Evolutionary conservation across 2,113 vertebrate genomes (phyloP), one percentile per base, ranked within the genome.

Genomic region (Nymphicus hollandicus): DNA sequence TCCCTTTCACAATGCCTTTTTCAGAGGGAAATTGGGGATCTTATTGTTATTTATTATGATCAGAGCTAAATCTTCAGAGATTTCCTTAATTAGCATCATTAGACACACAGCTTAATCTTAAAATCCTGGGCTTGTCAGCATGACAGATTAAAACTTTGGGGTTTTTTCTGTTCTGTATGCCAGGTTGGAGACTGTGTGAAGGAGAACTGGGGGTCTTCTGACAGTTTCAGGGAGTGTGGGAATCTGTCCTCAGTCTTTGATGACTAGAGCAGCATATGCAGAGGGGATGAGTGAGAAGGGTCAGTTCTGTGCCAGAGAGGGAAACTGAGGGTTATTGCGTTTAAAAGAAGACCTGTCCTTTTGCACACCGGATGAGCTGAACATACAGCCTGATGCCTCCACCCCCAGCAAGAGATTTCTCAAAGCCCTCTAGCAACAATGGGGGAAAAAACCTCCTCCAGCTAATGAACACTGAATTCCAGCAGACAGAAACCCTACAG

Each of bases 41-140:
- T 94, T 96, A 81, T 95, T 95, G 91, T 95, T 96, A 91, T 96
- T 97, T 95, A 68, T 95, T 92, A 94, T 86, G 47, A 94, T 93
- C 77, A 85, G 74, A 92, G 80, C 46, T 89, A 91, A 76, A 82
- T 94, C 95, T 94, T 97, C 60, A 66, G 93, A 95, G 94, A 94
- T 93, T 95, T 96, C 86, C 81, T 87, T 97, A 97, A 97, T 95
- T 97, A 96, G 64, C 78, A 87, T 93, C 82, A 94, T 97, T 95
- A 96, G 94, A 96, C 72, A 81, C 74, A 97, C 94, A 93, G 86
- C 91, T 97, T 97, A 97, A 97, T 97, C 95, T 94, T 88, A 89
- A 97, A 96, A 95, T 96, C 95, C 90, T 92, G 76, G 52, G 86
- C 79, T 96, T 96, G 91, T 92, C 93, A 96, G 82, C 81, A 66